These are phyloP conservation scores for Ara ararauna DNA, from an alignment of 2,797 vertebrate species.

Conservation along the genomic window DNA sequence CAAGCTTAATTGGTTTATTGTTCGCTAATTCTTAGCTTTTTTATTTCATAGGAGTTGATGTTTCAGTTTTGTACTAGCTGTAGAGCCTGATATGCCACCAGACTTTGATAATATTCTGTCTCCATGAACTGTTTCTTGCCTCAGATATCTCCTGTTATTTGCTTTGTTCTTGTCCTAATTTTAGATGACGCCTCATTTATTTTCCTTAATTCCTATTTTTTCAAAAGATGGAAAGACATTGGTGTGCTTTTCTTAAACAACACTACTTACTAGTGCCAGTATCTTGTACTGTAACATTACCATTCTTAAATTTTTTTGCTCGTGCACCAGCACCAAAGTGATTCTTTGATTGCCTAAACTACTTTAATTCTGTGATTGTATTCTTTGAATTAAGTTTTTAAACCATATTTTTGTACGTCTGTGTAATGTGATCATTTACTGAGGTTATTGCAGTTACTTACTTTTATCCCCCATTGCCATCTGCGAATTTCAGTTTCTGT, in stretches of 20 bases:
- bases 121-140: not conserved
- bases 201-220: not conserved
- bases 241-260: not conserved
- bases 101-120: not conserved
- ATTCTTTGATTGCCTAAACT: not conserved
- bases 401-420: not conserved
- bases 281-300: not conserved
- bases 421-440: accelerated
- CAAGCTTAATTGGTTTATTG: not conserved
- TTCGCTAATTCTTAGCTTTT: not conserved
- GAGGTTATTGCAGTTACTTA: not conserved
- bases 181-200: not conserved
- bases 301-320: not conserved
- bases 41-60: not conserved
- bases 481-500: not conserved
- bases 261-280: not conserved
- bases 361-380: not conserved
- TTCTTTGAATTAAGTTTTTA: not conserved
- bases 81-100: not conserved
- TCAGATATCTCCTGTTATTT: not conserved
- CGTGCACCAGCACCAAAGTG: not conserved
- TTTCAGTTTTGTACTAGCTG: not conserved
- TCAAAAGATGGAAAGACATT: not conserved
- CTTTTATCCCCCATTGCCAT: not conserved
- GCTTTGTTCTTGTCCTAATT: not conserved